Conservation (phyloP, 2,888 invertebrate species). For the Drosophila mettleri region DNA sequence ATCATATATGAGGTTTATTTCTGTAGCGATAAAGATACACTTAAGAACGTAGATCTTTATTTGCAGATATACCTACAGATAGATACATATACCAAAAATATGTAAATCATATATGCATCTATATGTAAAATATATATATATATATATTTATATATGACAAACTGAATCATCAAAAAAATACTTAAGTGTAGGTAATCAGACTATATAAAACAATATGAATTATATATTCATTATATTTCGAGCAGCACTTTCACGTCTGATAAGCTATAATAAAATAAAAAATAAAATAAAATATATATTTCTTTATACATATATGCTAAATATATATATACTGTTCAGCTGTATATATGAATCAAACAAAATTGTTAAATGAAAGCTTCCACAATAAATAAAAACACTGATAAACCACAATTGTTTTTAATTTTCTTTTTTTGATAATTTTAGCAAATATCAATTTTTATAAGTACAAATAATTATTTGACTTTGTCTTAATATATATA, state of each 20-base stretch:
- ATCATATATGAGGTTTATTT: not conserved
- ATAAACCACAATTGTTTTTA: slow-evolving; percentile 16
- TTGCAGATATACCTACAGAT: too few species aligned
- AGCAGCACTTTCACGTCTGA: slow-evolving; percentile 41
- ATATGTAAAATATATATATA: not conserved
- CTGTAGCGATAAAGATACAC: too few species aligned
- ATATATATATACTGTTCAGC: not conserved
- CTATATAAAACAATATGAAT: slow-evolving; percentile 10
- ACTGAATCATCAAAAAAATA: slow-evolving; percentile 39
- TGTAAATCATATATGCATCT: not conserved
- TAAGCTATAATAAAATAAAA: slow-evolving; percentile 22
- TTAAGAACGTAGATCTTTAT: too few species aligned
- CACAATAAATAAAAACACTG: slow-evolving; percentile 39
- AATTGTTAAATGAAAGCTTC: slow-evolving; percentile 31
- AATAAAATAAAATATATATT: slow-evolving; percentile 7
- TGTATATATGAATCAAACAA: slow-evolving; percentile 34
- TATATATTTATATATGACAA: not conserved
- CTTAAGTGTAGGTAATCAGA: slow-evolving; percentile 2
- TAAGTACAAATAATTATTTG: not conserved
- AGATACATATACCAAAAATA: not conserved
- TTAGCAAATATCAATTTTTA: not conserved
- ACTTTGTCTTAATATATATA: too few species aligned
- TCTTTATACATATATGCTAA: not conserved
- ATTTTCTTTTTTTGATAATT: not conserved
- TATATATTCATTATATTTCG: slow-evolving; percentile 10